A percentile compares a stretch with the other conserved stretches of the same genome.
Evolutionary conservation across 2,113 vertebrate species (phyloP).

Genomic region (Cottus gobio): DNA sequence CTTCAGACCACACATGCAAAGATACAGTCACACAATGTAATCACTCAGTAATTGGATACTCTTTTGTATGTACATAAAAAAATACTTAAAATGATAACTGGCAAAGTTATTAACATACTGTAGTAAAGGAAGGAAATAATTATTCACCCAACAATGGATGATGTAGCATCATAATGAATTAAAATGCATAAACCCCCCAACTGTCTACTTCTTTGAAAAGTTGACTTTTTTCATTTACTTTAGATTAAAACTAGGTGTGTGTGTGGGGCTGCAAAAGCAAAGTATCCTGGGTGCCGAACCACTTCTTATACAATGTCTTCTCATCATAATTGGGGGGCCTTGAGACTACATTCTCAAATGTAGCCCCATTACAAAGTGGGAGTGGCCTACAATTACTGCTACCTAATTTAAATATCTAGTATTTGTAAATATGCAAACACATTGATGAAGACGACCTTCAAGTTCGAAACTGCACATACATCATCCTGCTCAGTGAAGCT

Average conservation of each 20-base stretch:
- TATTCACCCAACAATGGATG: slow-evolving; percentile 63
- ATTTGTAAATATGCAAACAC: neutral
- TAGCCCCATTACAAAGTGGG: neutral
- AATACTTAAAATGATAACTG: slow-evolving; percentile 49
- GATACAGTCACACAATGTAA: slow-evolving; percentile 62
- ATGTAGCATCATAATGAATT: slow-evolving; percentile 74
- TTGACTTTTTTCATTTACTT: neutral
- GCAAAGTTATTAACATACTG: slow-evolving; percentile 71
- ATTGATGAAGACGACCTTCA: neutral
- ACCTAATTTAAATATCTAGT: neutral
- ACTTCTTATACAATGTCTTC: neutral
- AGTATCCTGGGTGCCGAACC: too few species aligned
- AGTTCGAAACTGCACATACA: neutral
- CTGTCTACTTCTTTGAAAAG: slow-evolving; percentile 52
- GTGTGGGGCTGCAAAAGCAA: neutral
- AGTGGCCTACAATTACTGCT: neutral
- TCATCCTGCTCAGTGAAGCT: neutral
- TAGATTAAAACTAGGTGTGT: neutral
- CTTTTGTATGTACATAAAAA: slow-evolving; percentile 75
- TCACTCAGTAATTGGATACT: slow-evolving; percentile 70
- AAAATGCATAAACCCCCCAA: slow-evolving; percentile 66
- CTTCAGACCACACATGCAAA: slow-evolving; percentile 60
- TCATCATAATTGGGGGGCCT: neutral
- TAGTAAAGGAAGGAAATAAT: slow-evolving; percentile 57
- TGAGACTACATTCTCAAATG: neutral